These are phyloP conservation scores for Caerostris darwini DNA, from an alignment of 1,140 invertebrate species.

Conservation along the genomic window DNA sequence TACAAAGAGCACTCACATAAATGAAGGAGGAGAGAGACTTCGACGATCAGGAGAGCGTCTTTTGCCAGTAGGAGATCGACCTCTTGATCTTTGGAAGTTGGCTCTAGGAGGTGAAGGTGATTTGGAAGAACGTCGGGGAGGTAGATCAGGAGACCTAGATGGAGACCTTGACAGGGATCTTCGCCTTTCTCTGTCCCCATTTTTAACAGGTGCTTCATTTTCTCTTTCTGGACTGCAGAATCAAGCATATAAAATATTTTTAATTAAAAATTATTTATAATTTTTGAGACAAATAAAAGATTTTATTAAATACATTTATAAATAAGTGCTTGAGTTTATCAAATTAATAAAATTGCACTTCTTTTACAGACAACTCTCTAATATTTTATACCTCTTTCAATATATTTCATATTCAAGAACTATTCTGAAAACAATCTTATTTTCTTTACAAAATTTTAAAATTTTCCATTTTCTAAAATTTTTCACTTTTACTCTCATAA, in stretches of 20 bases:
- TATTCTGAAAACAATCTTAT: too few relatives aligned
- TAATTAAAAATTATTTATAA: neutral
- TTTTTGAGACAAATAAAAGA: neutral
- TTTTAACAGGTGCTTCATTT: slow-evolving; percentile 34
- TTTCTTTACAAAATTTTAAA: too few relatives aligned
- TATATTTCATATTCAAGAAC: too few relatives aligned
- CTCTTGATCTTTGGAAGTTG: slow-evolving; percentile 73
- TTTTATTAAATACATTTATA: neutral
- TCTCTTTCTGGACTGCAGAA: slow-evolving; percentile 57
- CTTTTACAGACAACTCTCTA: too few relatives aligned
- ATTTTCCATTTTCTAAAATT: too few relatives aligned
- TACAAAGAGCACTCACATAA: slow-evolving; percentile 83
- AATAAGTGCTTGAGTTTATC: too few relatives aligned
- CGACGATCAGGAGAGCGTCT: slow-evolving; percentile 79
- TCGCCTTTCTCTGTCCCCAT: slow-evolving; percentile 56
- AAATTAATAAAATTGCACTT: too few relatives aligned
- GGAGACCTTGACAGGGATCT: slow-evolving; percentile 80
- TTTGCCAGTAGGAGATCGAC: slow-evolving; percentile 47
- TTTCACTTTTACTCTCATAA: too few relatives aligned
- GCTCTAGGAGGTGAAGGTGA: slow-evolving; percentile 55
- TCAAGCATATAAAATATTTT: neutral
- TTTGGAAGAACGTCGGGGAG: slow-evolving; percentile 21
- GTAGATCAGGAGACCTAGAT: slow-evolving; percentile 79
- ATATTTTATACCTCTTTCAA: too few relatives aligned
- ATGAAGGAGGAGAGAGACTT: slow-evolving; percentile 91